Percentiles rank a stretch among this genome's conserved stretches.
phyloP scores from a whole-genome alignment of 2,797 vertebrate species.

The Sparidentex hasta region DNA sequence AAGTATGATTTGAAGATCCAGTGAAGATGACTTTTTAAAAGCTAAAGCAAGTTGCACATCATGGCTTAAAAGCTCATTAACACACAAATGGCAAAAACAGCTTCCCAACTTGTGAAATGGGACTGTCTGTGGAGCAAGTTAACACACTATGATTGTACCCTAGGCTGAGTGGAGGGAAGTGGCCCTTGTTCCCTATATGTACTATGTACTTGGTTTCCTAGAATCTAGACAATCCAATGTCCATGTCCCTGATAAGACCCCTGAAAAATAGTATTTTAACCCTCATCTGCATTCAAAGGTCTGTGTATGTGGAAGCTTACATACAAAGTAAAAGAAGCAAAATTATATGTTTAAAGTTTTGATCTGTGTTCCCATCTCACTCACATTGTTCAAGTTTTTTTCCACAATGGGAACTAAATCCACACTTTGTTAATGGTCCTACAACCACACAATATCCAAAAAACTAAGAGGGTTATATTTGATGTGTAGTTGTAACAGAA shows the following conservation, averaged over 20 bases:
- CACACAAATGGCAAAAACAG: too few relatives aligned
- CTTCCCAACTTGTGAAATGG: too few relatives aligned
- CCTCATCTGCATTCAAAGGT: conserved; percentile 6
- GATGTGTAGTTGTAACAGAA: conserved; percentile 14
- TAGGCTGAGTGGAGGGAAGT: conserved; percentile 2
- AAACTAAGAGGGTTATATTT: conserved; percentile 1
- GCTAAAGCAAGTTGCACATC: too few relatives aligned
- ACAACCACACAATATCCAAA: neutral
- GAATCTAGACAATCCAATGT: conserved; percentile 12
- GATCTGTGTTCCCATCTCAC: neutral
- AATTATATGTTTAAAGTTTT: neutral
- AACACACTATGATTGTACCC: too few relatives aligned
- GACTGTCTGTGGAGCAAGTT: too few relatives aligned
- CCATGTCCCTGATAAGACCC: conserved; percentile 21
- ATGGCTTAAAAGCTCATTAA: neutral
- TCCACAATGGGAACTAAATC: neutral
- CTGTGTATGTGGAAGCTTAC: neutral
- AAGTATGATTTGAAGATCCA: too few relatives aligned
- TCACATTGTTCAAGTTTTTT: neutral
- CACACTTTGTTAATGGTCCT: neutral
- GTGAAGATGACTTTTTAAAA: neutral
- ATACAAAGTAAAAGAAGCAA: neutral
- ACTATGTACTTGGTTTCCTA: conserved; percentile 11
- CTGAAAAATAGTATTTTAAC: neutral
- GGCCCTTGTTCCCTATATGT: conserved; percentile 27